Evolutionary conservation across 2,888 invertebrate genomes (phyloP), one percentile per base, ranked within the genome.

Genomic region (Itoplectis maculator): DNA sequence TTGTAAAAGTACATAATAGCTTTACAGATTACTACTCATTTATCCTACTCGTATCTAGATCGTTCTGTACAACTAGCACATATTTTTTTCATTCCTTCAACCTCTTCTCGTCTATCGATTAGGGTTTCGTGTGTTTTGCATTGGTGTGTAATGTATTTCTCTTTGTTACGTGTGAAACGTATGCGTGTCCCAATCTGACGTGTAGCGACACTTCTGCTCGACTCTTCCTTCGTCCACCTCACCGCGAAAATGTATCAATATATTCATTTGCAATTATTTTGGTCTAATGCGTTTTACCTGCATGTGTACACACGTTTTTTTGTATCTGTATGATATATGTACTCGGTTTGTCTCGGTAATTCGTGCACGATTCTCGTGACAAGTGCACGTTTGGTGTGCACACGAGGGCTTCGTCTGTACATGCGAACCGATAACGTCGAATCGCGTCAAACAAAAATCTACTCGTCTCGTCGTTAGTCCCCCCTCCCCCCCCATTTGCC

Each of bases 211-310:
- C 65, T 51, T 13, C 29, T 40, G 42, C 37, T 35, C 35, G n/a
- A 9, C 42, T 29, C 15, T n/a, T 40, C 37, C 59, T 73, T 5
- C 29, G 29, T 66, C 15, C 51, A 75, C 77, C 70, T 40, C 45
- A 70, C 82, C 74, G 69, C 73, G 61, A 81, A 87, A 88, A 88
- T 88, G 88, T 87, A 88, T 88, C 86, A 88, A 88, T 88, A 88
- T 87, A 88, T 88, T 84, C 85, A 88, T 88, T 88, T 87, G 88
- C 88, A 88, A 87, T 86, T 86, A 87, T 87, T 86, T 88, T 85
- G 86, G 86, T 88, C 86, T 88, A 85, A 86, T 86, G 85, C 84
- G 83, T 86, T 84, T 79, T 76, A 82, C 80, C 63, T 88, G 84
- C 84, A 66, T 81, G 73, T 85, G 82, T 85, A 83, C 85, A 75